Conservation (phyloP, 2,888 invertebrate species). For the Agonopterix heracliana region DNA sequence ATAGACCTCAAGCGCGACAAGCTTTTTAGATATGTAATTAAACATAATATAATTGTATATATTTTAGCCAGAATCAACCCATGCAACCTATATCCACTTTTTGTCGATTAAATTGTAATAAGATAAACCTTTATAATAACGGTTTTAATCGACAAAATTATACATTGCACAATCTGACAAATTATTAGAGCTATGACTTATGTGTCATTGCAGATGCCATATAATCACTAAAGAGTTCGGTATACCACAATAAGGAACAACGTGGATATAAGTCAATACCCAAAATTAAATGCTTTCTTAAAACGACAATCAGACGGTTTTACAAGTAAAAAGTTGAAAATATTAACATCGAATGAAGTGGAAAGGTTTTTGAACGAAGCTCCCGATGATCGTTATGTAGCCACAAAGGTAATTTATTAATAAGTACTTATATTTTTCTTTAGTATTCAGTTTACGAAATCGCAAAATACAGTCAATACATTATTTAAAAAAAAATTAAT, state of each 20-base stretch:
- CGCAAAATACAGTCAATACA: slow-evolving; percentile 1
- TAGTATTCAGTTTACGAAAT: neutral
- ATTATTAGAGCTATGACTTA: too few relatives aligned
- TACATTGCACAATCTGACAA: too few relatives aligned
- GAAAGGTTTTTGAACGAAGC: slow-evolving; percentile 13
- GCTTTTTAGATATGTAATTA: neutral
- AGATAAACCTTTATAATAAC: neutral
- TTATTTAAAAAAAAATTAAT: slow-evolving; percentile 1
- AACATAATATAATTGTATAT: neutral
- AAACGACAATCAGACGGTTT: slow-evolving; percentile 6
- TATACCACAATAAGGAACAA: neutral
- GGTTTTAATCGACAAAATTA: too few relatives aligned
- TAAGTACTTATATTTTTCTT: slow-evolving; percentile 1
- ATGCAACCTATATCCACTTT: neutral
- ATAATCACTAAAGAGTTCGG: too few relatives aligned
- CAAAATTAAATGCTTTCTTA: slow-evolving; percentile 6
- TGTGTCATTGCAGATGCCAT: too few relatives aligned
- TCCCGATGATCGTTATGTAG: slow-evolving; percentile 4
- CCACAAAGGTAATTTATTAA: neutral
- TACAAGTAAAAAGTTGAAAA: slow-evolving; percentile 8
- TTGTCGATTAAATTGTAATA: neutral
- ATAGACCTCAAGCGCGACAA: neutral
- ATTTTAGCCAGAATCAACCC: neutral
- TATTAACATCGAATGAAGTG: slow-evolving; percentile 7
- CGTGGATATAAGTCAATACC: neutral